Conservation (phyloP, 2,797 vertebrate genomes). For the Lemur catta region DNA sequence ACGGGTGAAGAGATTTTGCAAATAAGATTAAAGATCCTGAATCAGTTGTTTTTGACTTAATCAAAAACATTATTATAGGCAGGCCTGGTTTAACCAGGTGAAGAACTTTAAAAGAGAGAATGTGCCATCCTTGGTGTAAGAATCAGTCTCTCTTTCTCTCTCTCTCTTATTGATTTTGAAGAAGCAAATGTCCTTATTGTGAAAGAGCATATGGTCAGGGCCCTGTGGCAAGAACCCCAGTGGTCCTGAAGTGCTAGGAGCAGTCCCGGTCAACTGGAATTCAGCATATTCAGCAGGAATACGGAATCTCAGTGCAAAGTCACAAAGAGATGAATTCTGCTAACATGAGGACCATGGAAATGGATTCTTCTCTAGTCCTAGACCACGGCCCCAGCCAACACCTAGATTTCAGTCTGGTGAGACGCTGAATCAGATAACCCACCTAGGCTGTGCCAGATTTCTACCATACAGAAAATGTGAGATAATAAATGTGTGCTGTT, state of each 20-base stretch:
- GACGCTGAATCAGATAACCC: background rate
- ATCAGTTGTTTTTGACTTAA: background rate
- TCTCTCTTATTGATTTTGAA: background rate
- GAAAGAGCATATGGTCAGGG: accelerated
- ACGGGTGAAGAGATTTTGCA: background rate
- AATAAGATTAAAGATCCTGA: background rate
- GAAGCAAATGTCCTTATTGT: background rate
- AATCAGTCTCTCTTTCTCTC: background rate
- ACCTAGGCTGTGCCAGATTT: background rate
- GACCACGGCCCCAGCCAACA: background rate
- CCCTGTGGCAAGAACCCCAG: background rate
- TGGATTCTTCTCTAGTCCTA: background rate
- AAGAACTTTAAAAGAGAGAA: background rate
- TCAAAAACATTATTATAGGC: background rate
- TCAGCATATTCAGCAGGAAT: background rate
- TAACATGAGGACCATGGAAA: background rate
- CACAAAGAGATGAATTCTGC: background rate
- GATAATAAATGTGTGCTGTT: background rate
- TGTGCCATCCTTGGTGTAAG: background rate
- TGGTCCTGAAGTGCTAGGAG: background rate
- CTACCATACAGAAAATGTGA: background rate
- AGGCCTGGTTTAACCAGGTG: background rate
- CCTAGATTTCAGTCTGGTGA: background rate
- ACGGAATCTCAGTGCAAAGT: background rate
- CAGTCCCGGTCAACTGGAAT: too few relatives aligned